Evolutionary conservation across 2,113 vertebrate species (phyloP), one percentile per base, ranked within the genome.

Genomic region (Dipodomys ordii): DNA sequence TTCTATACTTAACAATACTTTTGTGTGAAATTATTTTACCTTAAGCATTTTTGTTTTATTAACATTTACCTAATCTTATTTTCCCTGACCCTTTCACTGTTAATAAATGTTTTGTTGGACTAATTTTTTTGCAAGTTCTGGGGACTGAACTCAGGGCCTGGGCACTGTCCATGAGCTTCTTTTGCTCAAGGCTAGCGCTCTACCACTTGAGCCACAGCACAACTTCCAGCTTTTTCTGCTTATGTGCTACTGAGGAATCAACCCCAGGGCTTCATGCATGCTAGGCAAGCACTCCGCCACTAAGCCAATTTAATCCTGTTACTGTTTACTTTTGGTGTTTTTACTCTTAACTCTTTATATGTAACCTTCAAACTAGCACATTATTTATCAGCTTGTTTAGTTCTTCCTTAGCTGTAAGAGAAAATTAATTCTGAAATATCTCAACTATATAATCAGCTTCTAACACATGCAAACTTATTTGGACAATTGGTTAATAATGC

Each of bases 341-440:
- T 39, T 12, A 92, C 32, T 89, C 82, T 78, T 83, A 78, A 87
- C 53, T 89, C 72, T 92, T 78, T 77, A 88, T 67, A 77, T 82
- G 28, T 53, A 79, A 49, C 19, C 25, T 83, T 87, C 28, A 87
- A 94, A 72, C 78, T 68, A 94, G 25, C 9, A 87, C 22, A 86
- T 90, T 92, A 77, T n/a, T 85, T 82, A 65, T 35, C 30, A 49
- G 9, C 12, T 49, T 49, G 49, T 49, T 49, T 49, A 49, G 2
- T 49, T 49, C 49, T 49, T 49, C 49, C 82, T 94, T 90, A 85
- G 71, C 69, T 90, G 39, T 86, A 76, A 22, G n/a, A 76, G 49
- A 62, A 86, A 92, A 6, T 78, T 94, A 90, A 79, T 87, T 79
- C 27, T 79, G 67, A 86, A 77, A 90, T 83, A 87, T 87, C 16